Evolutionary conservation across 2,113 vertebrate genomes (phyloP).

Genomic region (Paraplagusia blochii): DNA sequence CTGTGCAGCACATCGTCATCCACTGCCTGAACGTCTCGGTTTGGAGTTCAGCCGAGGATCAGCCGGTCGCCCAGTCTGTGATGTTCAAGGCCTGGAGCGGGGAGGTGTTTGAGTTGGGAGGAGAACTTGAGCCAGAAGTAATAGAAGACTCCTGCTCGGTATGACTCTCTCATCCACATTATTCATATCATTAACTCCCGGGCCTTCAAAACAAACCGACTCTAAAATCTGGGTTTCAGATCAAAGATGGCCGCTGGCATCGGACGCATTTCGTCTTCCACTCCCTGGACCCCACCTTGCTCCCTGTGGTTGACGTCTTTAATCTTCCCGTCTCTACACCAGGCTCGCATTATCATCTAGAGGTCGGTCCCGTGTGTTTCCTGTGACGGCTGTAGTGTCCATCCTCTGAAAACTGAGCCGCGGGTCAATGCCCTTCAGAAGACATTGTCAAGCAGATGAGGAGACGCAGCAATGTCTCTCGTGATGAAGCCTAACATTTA

Average conservation of each 20-base stretch:
- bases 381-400: slow-evolving; percentile 74
- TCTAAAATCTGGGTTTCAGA: slow-evolving; percentile 65
- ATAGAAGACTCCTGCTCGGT: slow-evolving; percentile 90
- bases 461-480: slow-evolving; percentile 37
- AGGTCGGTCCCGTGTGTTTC: slow-evolving; percentile 96
- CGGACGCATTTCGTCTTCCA: slow-evolving; percentile 87
- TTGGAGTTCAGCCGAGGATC: slow-evolving; percentile 76
- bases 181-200: slow-evolving; percentile 5
- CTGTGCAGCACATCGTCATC: slow-evolving; percentile 91
- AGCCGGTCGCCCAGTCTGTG: slow-evolving; percentile 69
- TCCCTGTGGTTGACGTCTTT: slow-evolving; percentile 86
- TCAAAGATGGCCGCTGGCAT: slow-evolving; percentile 92
- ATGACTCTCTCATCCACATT: slow-evolving; percentile 16
- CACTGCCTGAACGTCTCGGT: slow-evolving; percentile 89
- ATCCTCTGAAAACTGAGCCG: slow-evolving; percentile 7
- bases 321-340: slow-evolving; percentile 84
- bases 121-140: slow-evolving; percentile 85
- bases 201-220: not conserved
- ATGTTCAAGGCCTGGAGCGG: slow-evolving; percentile 89
- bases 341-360: slow-evolving; percentile 88
- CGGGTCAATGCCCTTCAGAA: slow-evolving; percentile 16
- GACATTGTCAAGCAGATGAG: slow-evolving; percentile 22
- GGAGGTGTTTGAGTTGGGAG: slow-evolving; percentile 80
- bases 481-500: slow-evolving; percentile 23
- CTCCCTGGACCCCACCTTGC: slow-evolving; percentile 85